Conservation (phyloP, 2,888 invertebrate species). For the Ochropleura plecta region DNA sequence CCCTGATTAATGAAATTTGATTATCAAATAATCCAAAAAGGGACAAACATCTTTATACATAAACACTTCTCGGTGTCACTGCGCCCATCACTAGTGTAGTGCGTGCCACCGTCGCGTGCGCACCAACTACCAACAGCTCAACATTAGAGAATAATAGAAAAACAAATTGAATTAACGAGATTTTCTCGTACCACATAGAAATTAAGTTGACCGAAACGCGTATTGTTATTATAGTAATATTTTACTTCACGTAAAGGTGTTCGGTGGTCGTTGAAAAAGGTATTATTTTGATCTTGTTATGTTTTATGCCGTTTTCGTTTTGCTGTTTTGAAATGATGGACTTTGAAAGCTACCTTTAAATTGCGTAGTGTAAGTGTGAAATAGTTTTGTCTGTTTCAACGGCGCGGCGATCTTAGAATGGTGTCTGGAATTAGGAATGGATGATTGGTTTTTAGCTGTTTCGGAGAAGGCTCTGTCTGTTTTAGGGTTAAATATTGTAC, state of each 20-base stretch:
- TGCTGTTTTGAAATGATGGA: background rate
- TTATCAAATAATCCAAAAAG: background rate
- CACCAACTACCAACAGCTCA: slow-evolving; percentile 57
- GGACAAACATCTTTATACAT: too few species aligned
- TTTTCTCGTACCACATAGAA: slow-evolving; percentile 70
- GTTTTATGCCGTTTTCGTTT: slow-evolving; percentile 16
- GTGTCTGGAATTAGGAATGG: background rate
- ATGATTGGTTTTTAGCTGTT: background rate
- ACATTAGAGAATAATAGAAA: slow-evolving; percentile 70
- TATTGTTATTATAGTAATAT: slow-evolving; percentile 64
- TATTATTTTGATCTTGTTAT: slow-evolving; percentile 45
- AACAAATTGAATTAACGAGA: slow-evolving; percentile 75
- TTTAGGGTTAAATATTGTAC: background rate
- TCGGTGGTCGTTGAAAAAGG: slow-evolving; percentile 21
- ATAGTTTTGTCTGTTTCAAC: background rate
- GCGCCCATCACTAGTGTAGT: slow-evolving; percentile 58
- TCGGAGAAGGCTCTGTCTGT: background rate
- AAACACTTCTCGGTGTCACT: slow-evolving; percentile 5
- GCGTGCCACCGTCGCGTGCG: slow-evolving; percentile 68
- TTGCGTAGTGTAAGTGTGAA: background rate
- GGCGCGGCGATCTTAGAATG: background rate
- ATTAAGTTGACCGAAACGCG: slow-evolving; percentile 60
- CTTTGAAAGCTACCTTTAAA: background rate
- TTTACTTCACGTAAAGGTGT: slow-evolving; percentile 51
- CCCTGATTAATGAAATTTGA: too few species aligned